These are phyloP conservation scores for Percopsis transmontana DNA, from an alignment of 2,113 vertebrate species.

Conservation along the genomic window DNA sequence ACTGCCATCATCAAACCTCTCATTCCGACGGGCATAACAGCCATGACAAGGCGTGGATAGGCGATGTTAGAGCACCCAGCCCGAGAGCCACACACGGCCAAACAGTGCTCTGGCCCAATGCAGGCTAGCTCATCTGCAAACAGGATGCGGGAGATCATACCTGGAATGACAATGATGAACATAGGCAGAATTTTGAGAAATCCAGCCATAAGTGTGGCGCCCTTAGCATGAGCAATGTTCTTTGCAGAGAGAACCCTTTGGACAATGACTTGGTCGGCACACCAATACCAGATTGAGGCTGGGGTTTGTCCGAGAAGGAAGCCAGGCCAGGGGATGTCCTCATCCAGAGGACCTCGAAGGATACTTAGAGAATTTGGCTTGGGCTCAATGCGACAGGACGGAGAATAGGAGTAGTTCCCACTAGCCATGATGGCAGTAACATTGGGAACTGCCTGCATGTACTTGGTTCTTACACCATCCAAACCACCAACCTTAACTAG, in stretches of 20 bases:
- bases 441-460: conserved; percentile 93
- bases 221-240: conserved; percentile 93
- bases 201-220: conserved; percentile 95
- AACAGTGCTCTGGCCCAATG: conserved; percentile 96
- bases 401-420: conserved; percentile 87
- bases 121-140: conserved; percentile 92
- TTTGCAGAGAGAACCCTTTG: conserved; percentile 96
- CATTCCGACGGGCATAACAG: conserved; percentile 92
- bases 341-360: conserved; percentile 89
- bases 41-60: conserved; percentile 95
- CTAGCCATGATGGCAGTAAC: conserved; percentile 85
- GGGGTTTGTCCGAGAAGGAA: conserved; percentile 96
- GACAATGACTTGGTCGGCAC: conserved; percentile 97
- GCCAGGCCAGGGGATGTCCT: conserved; percentile 96
- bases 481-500: conserved; percentile 90
- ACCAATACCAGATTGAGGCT: conserved; percentile 99
- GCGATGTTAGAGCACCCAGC: conserved; percentile 98
- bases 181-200: conserved; percentile 95
- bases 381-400: conserved; percentile 87
- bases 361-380: conserved; percentile 89
- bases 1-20: conserved; percentile 98
- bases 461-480: conserved; percentile 90
- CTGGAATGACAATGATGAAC: conserved; percentile 97
- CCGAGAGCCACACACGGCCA: conserved; percentile 92
- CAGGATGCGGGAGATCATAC: conserved; percentile 96